Percentiles rank a stretch among this genome's conserved stretches.
phyloP scores from a whole-genome alignment of 2,888 invertebrate genomes.

The Trimorus sp. region DNA sequence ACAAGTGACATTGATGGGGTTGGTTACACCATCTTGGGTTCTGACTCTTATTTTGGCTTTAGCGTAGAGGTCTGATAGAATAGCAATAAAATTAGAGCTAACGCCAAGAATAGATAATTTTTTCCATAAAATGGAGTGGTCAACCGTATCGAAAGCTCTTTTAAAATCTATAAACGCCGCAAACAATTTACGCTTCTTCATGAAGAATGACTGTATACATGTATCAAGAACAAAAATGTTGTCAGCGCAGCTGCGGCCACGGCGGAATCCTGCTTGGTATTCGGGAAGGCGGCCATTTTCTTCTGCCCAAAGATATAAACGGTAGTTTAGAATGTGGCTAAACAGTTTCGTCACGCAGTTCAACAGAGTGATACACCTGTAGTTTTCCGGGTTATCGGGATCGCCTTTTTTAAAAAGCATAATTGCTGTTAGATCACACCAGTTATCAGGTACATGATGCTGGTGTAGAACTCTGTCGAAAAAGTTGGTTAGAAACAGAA shows the following conservation, averaged over 20 bases:
- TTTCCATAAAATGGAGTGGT: too few species aligned
- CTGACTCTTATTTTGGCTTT: not conserved
- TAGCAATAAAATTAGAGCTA: not conserved
- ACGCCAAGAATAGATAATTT: too few species aligned
- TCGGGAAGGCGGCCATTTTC: not conserved
- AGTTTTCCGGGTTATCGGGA: constrained; percentile 7
- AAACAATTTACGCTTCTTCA: not conserved
- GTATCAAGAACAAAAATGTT: not conserved
- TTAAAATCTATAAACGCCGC: too few species aligned
- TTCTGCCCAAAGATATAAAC: not conserved
- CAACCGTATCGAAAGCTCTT: too few species aligned
- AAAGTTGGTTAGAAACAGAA: not conserved
- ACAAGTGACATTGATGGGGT: not conserved
- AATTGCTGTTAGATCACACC: not conserved
- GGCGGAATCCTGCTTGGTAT: not conserved
- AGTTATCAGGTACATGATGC: not conserved
- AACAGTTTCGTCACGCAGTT: constrained; percentile 13
- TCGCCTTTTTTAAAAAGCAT: constrained; percentile 20
- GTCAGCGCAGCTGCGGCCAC: not conserved
- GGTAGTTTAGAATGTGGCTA: constrained; percentile 9
- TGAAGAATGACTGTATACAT: not conserved
- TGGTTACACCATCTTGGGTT: not conserved
- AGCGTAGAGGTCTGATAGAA: not conserved
- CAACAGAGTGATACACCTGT: constrained; percentile 10
- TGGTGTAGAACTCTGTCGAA: too few species aligned